A percentile compares a stretch with the other conserved stretches of the same genome.
These are phyloP conservation scores for Phoxinus phoxinus DNA, from an alignment of 2,113 vertebrate species.

Conservation along the genomic window DNA sequence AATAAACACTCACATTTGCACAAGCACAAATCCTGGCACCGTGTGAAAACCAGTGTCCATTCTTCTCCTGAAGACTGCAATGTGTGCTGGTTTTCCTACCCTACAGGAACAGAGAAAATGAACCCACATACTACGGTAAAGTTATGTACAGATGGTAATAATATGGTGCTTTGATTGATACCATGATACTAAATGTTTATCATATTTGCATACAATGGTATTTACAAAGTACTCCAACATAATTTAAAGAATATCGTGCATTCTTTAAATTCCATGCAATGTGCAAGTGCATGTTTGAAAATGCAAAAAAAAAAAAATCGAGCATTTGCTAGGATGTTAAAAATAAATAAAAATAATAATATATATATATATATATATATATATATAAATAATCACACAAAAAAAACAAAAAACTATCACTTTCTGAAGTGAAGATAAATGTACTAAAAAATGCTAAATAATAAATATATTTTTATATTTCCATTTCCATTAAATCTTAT, in stretches of 20 bases:
- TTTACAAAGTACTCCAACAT: not conserved
- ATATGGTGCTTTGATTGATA: not conserved
- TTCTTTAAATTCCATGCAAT: too few relatives aligned
- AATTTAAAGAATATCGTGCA: not conserved
- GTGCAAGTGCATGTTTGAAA: too few relatives aligned
- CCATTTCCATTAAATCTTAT: too few relatives aligned
- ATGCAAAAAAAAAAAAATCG: too few relatives aligned
- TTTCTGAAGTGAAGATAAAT: too few relatives aligned
- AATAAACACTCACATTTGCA: not conserved
- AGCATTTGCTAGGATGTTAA: not conserved
- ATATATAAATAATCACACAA: too few relatives aligned
- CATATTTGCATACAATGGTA: not conserved
- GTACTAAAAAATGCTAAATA: too few relatives aligned
- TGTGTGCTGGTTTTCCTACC: not conserved
- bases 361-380: too few relatives aligned
- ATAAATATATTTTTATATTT: too few relatives aligned
- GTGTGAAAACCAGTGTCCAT: not conserved
- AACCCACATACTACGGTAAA: not conserved
- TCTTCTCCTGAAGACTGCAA: constrained; percentile 2
- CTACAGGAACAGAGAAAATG: not conserved
- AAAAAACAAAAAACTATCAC: too few relatives aligned
- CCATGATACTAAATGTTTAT: not conserved
- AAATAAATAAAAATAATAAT: too few relatives aligned
- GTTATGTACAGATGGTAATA: too few relatives aligned
- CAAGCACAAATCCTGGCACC: not conserved